Conservation (phyloP, 1,140 invertebrate genomes). For the Helicoverpa armigera region DNA sequence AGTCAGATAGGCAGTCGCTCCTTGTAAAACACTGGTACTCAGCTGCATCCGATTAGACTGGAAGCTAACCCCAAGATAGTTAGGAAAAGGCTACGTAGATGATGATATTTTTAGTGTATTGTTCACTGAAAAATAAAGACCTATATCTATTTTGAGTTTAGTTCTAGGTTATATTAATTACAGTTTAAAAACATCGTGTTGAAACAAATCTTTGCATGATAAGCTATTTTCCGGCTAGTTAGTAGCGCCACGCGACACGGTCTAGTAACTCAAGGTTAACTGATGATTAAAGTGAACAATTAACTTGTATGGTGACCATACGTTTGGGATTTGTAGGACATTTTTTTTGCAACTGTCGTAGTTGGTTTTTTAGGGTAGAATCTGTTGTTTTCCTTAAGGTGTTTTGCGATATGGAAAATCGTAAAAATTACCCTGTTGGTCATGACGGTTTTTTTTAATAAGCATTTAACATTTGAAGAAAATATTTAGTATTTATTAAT, state of each 20-base stretch:
- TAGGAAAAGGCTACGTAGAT: no score
- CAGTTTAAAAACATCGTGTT: slow-evolving; percentile 11
- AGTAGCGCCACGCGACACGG: not conserved
- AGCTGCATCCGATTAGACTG: no score
- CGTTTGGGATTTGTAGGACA: not conserved
- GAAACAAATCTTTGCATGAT: slow-evolving; percentile 21
- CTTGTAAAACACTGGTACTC: no score
- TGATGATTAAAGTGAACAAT: slow-evolving; percentile 6
- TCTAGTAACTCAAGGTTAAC: slow-evolving; percentile 16
- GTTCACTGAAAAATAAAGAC: not conserved
- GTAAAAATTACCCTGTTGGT: no score
- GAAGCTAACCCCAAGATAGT: no score
- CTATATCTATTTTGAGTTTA: not conserved
- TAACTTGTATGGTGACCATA: slow-evolving; percentile 11
- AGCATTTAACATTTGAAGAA: no score
- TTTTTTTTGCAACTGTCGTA: not conserved
- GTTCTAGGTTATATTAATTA: slow-evolving; percentile 12
- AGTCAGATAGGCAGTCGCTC: no score
- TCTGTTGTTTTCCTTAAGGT: no score
- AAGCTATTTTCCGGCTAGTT: slow-evolving; percentile 23
- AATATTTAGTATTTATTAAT: no score
- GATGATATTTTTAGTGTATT: not conserved
- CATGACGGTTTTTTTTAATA: no score
- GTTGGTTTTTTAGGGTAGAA: no score
- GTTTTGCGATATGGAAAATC: no score